Evolutionary conservation across 2,797 vertebrate species (phyloP), one percentile per base, ranked within the genome.

Genomic region (Tachyglossus aculeatus): DNA sequence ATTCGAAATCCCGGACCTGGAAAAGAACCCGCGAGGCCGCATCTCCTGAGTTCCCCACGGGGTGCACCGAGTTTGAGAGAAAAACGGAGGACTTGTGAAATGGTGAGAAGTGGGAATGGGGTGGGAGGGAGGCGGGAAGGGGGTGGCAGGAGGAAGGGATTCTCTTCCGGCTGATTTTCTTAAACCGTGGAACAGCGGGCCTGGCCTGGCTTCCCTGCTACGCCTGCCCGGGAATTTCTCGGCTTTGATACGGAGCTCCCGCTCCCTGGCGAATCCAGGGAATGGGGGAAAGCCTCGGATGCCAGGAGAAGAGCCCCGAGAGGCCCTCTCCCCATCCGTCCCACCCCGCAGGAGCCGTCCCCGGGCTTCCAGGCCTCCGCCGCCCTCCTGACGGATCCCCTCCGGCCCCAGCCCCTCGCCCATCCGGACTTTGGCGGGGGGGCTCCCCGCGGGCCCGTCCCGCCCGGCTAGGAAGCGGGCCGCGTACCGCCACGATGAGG

Each of bases 401-500:
- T n/a, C n/a, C n/a, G n/a, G n/a, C n/a, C n/a, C n/a, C n/a, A n/a
- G n/a, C n/a, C n/a, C n/a, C n/a, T n/a, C n/a, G n/a, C n/a, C n/a
- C n/a, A n/a, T n/a, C n/a, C n/a, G n/a, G n/a, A n/a, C n/a, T n/a
- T n/a, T n/a, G n/a, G n/a, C n/a, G n/a, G n/a, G n/a, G n/a, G n/a
- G n/a, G n/a, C n/a, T n/a, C n/a, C n/a, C n/a, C n/a, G n/a, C n/a
- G n/a, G n/a, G n/a, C n/a, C n/a, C n/a, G n/a, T n/a, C n/a, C n/a
- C n/a, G n/a, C n/a, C n/a, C n/a, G n/a, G n/a, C n/a, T 54, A 85
- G 74, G 77, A 73, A 81, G 71, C 53, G 54, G 70, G 88, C 90
- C 93, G 97, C 98, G 93, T 96, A 99, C 98, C 91, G 98, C 98
- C 84, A 99, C 98, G 74, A 99, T 99, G 91, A 99, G 97, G 96